These are phyloP conservation scores for Tenthredo distinguenda DNA, from an alignment of 2,888 invertebrate genomes.

Conservation along the genomic window DNA sequence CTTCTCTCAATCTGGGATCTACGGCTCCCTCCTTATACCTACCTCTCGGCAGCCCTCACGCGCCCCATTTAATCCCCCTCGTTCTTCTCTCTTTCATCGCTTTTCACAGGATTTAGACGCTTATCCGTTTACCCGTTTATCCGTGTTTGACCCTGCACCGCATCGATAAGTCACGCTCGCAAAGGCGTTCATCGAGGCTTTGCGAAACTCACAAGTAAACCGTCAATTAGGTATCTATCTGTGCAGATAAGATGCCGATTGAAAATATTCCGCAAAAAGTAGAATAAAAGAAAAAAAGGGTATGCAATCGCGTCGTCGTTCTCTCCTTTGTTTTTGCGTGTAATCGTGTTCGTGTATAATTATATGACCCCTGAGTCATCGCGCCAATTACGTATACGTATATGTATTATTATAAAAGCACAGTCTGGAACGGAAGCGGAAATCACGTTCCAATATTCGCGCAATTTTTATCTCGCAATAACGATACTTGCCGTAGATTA, in stretches of 20 bases:
- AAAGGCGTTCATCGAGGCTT: neutral
- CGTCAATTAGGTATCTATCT: neutral
- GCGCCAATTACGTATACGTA: neutral
- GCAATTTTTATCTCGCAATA: conserved; percentile 9
- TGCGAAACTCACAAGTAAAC: neutral
- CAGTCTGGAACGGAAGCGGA: conserved; percentile 42
- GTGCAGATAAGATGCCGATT: neutral
- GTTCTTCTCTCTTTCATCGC: conserved; percentile 1
- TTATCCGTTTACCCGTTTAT: conserved; percentile 26
- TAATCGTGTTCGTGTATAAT: neutral
- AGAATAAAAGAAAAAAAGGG: neutral
- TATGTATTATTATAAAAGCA: conserved; percentile 23
- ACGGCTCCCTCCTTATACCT: conserved; percentile 4
- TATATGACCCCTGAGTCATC: neutral
- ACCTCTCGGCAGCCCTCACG: conserved; percentile 5
- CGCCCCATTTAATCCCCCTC: conserved; percentile 52
- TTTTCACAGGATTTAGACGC: conserved; percentile 36
- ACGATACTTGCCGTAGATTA: neutral
- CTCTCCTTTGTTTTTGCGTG: neutral
- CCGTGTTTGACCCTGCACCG: neutral
- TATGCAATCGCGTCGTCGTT: neutral
- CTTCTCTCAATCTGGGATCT: conserved; percentile 55
- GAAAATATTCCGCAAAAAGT: neutral
- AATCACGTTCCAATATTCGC: conserved; percentile 44
- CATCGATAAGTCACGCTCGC: neutral